phyloP scores from a whole-genome alignment of 1,140 invertebrate genomes.

The Danaus plexippus region DNA sequence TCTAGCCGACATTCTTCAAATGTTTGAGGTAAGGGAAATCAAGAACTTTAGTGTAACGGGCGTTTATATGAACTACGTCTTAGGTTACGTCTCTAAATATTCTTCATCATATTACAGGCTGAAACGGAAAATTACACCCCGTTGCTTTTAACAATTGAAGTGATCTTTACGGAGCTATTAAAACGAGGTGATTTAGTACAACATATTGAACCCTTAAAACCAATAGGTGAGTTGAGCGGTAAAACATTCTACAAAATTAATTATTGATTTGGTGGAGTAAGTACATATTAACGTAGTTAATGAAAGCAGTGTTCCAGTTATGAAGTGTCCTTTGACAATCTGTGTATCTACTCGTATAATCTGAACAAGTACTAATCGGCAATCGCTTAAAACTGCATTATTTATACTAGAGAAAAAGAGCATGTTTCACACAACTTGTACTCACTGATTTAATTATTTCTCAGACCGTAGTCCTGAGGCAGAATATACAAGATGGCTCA shows the following conservation, averaged over 20 bases:
- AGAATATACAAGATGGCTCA: conserved; percentile 75
- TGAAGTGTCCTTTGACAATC: no score
- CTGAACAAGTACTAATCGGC: no score
- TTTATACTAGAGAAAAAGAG: no score
- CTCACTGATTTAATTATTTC: conserved; percentile 9
- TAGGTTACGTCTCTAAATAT: conserved; percentile 50
- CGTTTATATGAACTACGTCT: conserved; percentile 39
- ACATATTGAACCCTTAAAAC: conserved; percentile 72
- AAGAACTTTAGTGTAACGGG: conserved; percentile 12
- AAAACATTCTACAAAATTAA: conserved; percentile 20
- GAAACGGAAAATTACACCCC: conserved; percentile 69
- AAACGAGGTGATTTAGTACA: conserved; percentile 75
- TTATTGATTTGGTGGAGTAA: conserved; percentile 41
- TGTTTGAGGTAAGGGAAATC: conserved; percentile 73
- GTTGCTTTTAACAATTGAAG: conserved; percentile 76
- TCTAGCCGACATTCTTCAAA: conserved; percentile 75
- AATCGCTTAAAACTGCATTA: no score
- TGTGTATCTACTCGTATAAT: no score
- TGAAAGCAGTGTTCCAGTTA: no score
- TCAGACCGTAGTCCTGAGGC: conserved; percentile 72
- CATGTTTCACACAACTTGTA: no score
- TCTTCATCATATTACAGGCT: conserved; percentile 59
- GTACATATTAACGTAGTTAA: no score
- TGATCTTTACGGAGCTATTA: conserved; percentile 78
- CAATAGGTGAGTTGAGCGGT: conserved; percentile 50